A percentile compares a stretch with the other conserved stretches of the same genome.
These are phyloP conservation scores for Pseudopleuronectes americanus DNA, from an alignment of 2,797 vertebrate species.

Conservation along the genomic window DNA sequence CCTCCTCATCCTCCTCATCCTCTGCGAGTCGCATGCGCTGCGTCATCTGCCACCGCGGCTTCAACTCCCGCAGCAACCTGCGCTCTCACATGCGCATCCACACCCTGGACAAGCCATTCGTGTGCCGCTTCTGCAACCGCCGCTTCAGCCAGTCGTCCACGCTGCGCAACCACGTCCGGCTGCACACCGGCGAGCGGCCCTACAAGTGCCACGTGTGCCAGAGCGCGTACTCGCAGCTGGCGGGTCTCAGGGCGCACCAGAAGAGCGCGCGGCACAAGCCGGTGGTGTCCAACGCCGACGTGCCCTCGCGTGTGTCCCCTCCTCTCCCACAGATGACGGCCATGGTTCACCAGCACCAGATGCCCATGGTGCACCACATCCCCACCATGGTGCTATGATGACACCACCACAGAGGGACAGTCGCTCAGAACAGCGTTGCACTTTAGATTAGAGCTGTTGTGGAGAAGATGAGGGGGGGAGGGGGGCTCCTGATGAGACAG, in stretches of 20 bases:
- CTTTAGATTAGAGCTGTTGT: slow-evolving; percentile 69
- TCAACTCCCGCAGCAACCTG: slow-evolving; percentile 99
- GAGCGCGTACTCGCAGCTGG: slow-evolving; percentile 97
- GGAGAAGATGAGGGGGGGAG: slow-evolving; percentile 12
- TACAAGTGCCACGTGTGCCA: slow-evolving; percentile 99
- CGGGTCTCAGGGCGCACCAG: slow-evolving; percentile 95
- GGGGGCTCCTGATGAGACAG: slow-evolving; percentile 8
- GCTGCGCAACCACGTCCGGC: slow-evolving; percentile 94
- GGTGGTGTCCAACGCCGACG: slow-evolving; percentile 53
- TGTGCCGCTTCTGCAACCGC: slow-evolving; percentile 97
- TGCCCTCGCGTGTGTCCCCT: slow-evolving; percentile 75
- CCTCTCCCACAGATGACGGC: slow-evolving; percentile 87
- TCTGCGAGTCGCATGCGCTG: slow-evolving; percentile 92
- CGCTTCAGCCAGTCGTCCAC: slow-evolving; percentile 99
- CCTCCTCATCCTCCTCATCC: slow-evolving; percentile 51
- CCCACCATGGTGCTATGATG: slow-evolving; percentile 94
- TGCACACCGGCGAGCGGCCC: slow-evolving; percentile 97
- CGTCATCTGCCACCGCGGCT: slow-evolving; percentile 97
- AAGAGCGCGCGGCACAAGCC: slow-evolving; percentile 97
- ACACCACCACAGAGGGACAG: slow-evolving; percentile 14
- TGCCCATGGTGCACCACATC: slow-evolving; percentile 90
- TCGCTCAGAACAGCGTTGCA: slow-evolving; percentile 65
- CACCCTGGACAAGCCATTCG: slow-evolving; percentile 98
- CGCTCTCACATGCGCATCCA: slow-evolving; percentile 99
- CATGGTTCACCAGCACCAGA: slow-evolving; percentile 80